phyloP scores from a whole-genome alignment of 2,113 vertebrate species.

The Heterochromis multidens region DNA sequence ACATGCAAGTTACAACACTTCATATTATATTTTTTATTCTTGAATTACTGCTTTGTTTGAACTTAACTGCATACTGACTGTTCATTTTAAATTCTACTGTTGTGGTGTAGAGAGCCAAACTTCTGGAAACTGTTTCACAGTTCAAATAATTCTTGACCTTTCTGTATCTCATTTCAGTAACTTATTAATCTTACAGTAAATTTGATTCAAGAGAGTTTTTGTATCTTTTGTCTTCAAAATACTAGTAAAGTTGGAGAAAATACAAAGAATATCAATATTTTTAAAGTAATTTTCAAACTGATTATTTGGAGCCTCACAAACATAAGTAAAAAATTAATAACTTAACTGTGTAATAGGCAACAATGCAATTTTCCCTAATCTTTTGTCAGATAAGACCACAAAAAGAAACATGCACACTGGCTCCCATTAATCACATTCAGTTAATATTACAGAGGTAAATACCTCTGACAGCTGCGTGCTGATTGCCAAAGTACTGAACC shows the following conservation, averaged over 20 bases:
- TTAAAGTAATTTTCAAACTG: not conserved
- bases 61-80: not conserved
- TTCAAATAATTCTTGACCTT: not conserved
- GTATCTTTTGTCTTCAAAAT: not conserved
- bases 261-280: not conserved
- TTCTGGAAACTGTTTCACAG: not conserved
- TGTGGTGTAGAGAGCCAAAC: not conserved
- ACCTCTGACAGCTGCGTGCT: not conserved
- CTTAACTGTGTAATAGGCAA: not conserved
- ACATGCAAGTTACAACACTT: not conserved
- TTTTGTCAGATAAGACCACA: not conserved
- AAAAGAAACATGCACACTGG: not conserved
- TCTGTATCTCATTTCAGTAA: not conserved
- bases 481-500: not conserved
- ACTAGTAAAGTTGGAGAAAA: not conserved
- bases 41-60: not conserved
- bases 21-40: not conserved
- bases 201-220: not conserved
- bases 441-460: not conserved
- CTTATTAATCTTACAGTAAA: not conserved
- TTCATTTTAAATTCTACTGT: not conserved
- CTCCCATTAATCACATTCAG: not conserved
- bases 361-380: not conserved
- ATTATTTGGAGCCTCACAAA: slow-evolving; percentile 2
- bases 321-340: not conserved